Evolutionary conservation across 2,888 invertebrate genomes (phyloP).

Genomic region (Cryptocephalus primarius): DNA sequence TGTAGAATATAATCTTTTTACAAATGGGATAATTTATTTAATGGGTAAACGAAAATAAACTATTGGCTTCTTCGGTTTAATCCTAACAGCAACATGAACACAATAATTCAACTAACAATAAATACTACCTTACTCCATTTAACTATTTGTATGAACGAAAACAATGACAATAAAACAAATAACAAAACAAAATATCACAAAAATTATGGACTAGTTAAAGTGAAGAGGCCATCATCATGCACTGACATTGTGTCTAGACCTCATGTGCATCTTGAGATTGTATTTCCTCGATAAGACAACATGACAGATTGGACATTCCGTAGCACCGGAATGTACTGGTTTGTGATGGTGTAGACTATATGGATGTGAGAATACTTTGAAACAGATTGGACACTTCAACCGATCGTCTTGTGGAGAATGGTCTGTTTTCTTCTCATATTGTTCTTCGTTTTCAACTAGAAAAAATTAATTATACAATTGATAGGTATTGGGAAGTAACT

Average conservation of each 20-base stretch:
- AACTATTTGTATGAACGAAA: no score
- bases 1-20: no score
- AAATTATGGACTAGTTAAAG: no score
- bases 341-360: constrained; percentile 16
- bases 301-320: constrained; percentile 17
- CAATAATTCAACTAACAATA: no score
- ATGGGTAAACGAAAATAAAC: no score
- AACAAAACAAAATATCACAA: no score
- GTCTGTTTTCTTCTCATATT: background rate
- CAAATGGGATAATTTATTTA: no score
- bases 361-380: constrained; percentile 14
- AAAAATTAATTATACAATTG: constrained; percentile 5
- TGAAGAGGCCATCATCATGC: background rate
- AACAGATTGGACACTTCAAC: constrained; percentile 13
- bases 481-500: background rate
- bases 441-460: constrained; percentile 10
- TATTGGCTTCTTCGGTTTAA: no score
- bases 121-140: no score
- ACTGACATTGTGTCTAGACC: constrained; percentile 11
- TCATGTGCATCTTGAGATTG: constrained; percentile 17
- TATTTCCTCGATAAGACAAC: constrained; percentile 18
- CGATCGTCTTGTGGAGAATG: constrained; percentile 5
- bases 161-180: no score
- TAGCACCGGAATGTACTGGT: constrained; percentile 16
- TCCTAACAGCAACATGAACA: no score